Conservation (phyloP, 2,888 invertebrate species). For the Lacanobia wlatinum region DNA sequence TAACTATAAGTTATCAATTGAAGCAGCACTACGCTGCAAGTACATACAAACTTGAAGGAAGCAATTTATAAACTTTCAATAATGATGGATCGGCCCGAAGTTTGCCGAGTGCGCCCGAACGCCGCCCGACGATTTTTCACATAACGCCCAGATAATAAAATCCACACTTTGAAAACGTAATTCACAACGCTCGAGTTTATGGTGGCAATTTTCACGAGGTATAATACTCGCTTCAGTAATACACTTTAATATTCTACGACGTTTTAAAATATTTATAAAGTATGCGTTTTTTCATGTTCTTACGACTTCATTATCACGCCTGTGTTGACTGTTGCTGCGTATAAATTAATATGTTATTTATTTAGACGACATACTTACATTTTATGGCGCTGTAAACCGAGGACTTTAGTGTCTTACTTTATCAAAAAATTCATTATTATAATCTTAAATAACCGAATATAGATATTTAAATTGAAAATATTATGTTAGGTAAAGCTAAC, state of each 20-base stretch:
- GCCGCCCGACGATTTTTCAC: slow-evolving; percentile 78
- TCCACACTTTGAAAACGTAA: slow-evolving; percentile 86
- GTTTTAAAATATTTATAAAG: slow-evolving; percentile 89
- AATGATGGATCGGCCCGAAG: slow-evolving; percentile 83
- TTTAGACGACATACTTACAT: slow-evolving; percentile 33
- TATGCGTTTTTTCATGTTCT: slow-evolving; percentile 76
- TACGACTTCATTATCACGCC: slow-evolving; percentile 73
- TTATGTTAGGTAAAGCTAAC: neutral
- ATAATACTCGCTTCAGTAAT: slow-evolving; percentile 84
- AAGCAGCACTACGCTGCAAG: slow-evolving; percentile 63
- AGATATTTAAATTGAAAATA: neutral
- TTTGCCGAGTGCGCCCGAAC: slow-evolving; percentile 71
- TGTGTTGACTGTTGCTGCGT: slow-evolving; percentile 58
- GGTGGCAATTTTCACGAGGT: slow-evolving; percentile 84
- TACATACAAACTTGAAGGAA: slow-evolving; percentile 79
- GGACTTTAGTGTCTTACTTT: neutral
- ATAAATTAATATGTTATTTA: slow-evolving; percentile 58
- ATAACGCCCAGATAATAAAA: slow-evolving; percentile 84
- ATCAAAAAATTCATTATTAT: neutral
- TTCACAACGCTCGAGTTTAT: slow-evolving; percentile 86
- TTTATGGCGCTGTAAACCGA: neutral
- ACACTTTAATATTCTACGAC: slow-evolving; percentile 87
- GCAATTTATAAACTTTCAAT: slow-evolving; percentile 89
- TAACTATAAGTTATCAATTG: slow-evolving; percentile 62
- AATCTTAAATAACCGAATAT: too few relatives aligned